phyloP scores from a whole-genome alignment of 2,888 invertebrate genomes.

The Brenthis ino region DNA sequence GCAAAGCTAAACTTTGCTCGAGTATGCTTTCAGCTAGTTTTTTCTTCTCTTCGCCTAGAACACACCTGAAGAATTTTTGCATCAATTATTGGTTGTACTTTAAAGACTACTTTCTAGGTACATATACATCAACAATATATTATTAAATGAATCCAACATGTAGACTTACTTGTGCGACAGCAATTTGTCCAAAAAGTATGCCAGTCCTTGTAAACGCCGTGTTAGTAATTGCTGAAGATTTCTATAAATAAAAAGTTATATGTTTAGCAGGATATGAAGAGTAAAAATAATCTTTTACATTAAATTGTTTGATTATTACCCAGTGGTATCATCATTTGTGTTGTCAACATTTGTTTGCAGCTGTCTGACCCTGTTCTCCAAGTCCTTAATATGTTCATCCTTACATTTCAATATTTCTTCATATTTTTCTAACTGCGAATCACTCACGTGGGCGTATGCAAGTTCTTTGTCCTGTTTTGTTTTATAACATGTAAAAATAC shows the following conservation, averaged over 20 bases:
- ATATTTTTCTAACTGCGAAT: slow-evolving; percentile 72
- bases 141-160: not conserved
- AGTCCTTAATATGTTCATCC: slow-evolving; percentile 78
- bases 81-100: not conserved
- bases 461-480: slow-evolving; percentile 65
- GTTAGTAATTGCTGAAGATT: slow-evolving; percentile 80
- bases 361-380: slow-evolving; percentile 72
- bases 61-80: slow-evolving; percentile 60
- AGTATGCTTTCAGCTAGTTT: slow-evolving; percentile 75
- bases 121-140: not conserved
- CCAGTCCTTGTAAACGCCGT: slow-evolving; percentile 84
- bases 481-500: not conserved
- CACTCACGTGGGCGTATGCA: slow-evolving; percentile 69
- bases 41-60: slow-evolving; percentile 76
- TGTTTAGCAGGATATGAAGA: too few relatives aligned
- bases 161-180: slow-evolving; percentile 81
- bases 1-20: slow-evolving; percentile 76
- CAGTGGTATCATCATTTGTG: slow-evolving; percentile 55
- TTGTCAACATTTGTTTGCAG: slow-evolving; percentile 67
- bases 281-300: too few relatives aligned
- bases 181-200: slow-evolving; percentile 85
- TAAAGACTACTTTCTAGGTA: not conserved
- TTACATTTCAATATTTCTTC: slow-evolving; percentile 78
- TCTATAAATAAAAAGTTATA: slow-evolving; percentile 52
- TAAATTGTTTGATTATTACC: slow-evolving; percentile 47